These are phyloP conservation scores for Trilocha varians DNA, from an alignment of 2,888 invertebrate species.

Conservation along the genomic window DNA sequence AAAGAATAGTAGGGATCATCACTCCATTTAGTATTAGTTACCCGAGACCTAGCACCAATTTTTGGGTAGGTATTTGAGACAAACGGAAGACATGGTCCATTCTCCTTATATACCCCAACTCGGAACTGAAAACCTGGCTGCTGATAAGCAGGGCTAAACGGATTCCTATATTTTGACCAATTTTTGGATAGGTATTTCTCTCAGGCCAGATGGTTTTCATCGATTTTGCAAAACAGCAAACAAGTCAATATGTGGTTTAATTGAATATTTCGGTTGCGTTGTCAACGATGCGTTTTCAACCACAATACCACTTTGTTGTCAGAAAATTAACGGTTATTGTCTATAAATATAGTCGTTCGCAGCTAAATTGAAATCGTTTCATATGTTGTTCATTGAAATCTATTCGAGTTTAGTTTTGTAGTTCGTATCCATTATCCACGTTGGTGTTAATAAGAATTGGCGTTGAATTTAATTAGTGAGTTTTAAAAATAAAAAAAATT, in stretches of 20 bases:
- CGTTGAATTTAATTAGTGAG: background rate
- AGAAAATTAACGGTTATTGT: slow-evolving; percentile 43
- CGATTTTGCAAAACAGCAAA: background rate
- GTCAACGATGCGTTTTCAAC: slow-evolving; percentile 24
- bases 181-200: too few relatives aligned
- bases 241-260: slow-evolving; percentile 12
- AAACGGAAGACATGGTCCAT: too few relatives aligned
- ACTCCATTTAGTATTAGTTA: too few relatives aligned
- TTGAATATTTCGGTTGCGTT: slow-evolving; percentile 23
- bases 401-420: background rate
- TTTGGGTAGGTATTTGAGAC: too few relatives aligned
- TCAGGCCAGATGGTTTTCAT: slow-evolving; percentile 3
- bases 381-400: background rate
- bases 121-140: too few relatives aligned
- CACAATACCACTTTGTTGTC: slow-evolving; percentile 40
- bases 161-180: too few relatives aligned
- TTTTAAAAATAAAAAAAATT: too few relatives aligned
- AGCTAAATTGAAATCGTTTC: background rate
- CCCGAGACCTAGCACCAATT: too few relatives aligned
- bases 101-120: too few relatives aligned
- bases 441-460: background rate
- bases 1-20: too few relatives aligned
- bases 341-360: background rate
- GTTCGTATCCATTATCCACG: background rate
- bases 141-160: too few relatives aligned